Conservation (phyloP, 1,140 invertebrate genomes). For the Himalopsyche phryganea region DNA sequence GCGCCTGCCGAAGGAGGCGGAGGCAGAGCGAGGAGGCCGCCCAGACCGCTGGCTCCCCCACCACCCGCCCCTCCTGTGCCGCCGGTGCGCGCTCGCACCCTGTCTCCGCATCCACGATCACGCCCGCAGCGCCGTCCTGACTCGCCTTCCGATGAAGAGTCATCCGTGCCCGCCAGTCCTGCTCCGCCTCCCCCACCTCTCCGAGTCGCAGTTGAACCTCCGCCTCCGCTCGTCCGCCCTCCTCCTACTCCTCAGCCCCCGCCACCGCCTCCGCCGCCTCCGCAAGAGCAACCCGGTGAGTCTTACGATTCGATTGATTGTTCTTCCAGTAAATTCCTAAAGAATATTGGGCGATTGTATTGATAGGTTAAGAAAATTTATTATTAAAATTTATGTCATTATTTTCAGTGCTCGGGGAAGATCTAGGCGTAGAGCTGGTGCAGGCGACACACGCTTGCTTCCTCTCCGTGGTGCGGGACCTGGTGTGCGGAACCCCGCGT, state of each 20-base stretch:
- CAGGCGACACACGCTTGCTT: slow-evolving; percentile 77
- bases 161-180: background rate
- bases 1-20: background rate
- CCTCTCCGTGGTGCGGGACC: slow-evolving; percentile 75
- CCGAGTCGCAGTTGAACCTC: background rate
- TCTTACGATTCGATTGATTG: too few species aligned
- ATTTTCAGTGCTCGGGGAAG: slow-evolving; percentile 14
- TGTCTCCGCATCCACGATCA: background rate
- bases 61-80: background rate
- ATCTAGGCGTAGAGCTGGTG: slow-evolving; percentile 26
- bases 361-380: background rate
- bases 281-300: slow-evolving; percentile 3
- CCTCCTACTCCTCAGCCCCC: background rate
- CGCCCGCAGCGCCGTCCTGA: slow-evolving; percentile 1
- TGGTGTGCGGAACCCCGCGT: slow-evolving; percentile 77
- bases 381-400: too few species aligned
- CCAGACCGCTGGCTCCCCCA: slow-evolving; percentile 1
- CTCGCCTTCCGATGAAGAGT: slow-evolving; percentile 11
- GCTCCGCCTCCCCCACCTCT: background rate
- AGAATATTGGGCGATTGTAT: too few species aligned
- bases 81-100: background rate
- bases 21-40: background rate
- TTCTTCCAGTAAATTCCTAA: too few species aligned
- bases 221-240: background rate
- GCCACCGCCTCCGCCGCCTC: background rate